Conservation (phyloP, 2,888 invertebrate species). For the Tetanocera ferruginea region DNA sequence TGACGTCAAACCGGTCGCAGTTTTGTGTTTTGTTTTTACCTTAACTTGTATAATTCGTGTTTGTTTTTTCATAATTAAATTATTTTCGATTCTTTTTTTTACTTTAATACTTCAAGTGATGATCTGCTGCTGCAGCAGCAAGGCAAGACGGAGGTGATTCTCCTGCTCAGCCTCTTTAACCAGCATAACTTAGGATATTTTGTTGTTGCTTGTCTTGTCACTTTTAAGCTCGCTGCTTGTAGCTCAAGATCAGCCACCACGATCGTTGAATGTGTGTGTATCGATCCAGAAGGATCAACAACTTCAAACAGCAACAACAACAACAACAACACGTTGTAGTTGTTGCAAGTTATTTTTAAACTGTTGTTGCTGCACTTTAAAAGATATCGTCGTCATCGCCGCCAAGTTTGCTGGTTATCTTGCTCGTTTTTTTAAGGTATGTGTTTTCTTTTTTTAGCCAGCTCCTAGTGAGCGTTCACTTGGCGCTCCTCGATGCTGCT, state of each 20-base stretch:
- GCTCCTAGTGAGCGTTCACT: neutral
- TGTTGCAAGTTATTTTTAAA: constrained; percentile 34
- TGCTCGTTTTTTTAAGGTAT: neutral
- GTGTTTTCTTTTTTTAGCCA: neutral
- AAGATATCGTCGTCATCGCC: neutral
- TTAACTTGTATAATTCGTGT: neutral
- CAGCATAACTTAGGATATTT: neutral
- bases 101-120: neutral
- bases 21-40: neutral
- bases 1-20: constrained; percentile 24
- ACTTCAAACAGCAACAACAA: neutral
- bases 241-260: constrained; percentile 21
- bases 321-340: neutral
- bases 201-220: constrained; percentile 10
- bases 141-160: neutral
- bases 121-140: neutral
- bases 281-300: constrained; percentile 32
- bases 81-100: neutral
- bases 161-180: too few species aligned
- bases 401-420: neutral
- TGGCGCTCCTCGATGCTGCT: neutral
- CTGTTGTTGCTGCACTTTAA: constrained; percentile 20
- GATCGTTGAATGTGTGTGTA: constrained; percentile 12
- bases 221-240: constrained; percentile 7
- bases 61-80: neutral